Base-by-base conservation (phyloP, 2,797 vertebrate genomes). In the Pampus argenteus region DNA sequence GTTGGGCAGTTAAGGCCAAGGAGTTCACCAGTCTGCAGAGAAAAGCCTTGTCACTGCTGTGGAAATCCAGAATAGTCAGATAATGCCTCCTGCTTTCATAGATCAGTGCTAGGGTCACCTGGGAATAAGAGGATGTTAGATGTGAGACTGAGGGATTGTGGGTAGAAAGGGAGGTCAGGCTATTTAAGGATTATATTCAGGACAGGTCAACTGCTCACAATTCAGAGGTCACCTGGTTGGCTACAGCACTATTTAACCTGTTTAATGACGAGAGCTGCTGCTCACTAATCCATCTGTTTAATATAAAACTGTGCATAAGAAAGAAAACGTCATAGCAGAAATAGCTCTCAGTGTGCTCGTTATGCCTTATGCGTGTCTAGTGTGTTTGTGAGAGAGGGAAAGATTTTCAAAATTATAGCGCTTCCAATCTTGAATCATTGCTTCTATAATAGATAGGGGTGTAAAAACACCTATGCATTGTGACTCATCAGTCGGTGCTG, bases 111-210 rank as follows among this genome's bases (percentile, higher is more conserved):
- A 31, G 48, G 59, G 81, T 88, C 84, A 68, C 69, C 58, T 50
- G 75, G 79, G 84, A 85, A 88, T 85, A 74, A 75, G 71, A 71
- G 51, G 62, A 74, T 76, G 60, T 81, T 75, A 73, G 76, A 88
- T 76, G 66, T 56, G 69, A 86, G 68, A 78, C 65, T 15, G 66
- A 76, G 64, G 79, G 61, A 87, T 83, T 85, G 59, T 77, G 78
- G 73, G 65, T 79, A 84, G 47, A 81, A 80, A 68, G 65, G 48
- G 58, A 76, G 82, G 74, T 89, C 74, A 72, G 66, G 69, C 66
- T 88, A 81, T 87, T 89, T 81, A 86, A 88, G 79, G 82, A 86
- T 85, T 86, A 67, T 29, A 76, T 68, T 23, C 81, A 78, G 76
- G 50, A 82, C 60, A 70, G 79, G 82, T 89, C 81, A 87, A 66